phyloP scores from a whole-genome alignment of 2,113 vertebrate genomes.

The Malaclemys terrapin region DNA sequence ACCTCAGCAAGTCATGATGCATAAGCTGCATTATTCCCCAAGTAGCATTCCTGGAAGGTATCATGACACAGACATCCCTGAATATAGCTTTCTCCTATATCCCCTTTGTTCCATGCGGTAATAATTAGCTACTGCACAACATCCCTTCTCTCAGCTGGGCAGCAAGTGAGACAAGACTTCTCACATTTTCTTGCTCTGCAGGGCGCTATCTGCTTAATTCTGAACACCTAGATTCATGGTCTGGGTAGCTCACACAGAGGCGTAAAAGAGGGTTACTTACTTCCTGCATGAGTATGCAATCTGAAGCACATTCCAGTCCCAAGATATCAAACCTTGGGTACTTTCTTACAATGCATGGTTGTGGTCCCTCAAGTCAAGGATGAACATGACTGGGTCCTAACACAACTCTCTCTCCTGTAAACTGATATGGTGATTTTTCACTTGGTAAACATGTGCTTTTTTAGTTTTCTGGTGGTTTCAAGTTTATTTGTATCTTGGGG shows the following conservation, averaged over 20 bases:
- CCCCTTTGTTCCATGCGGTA: background rate
- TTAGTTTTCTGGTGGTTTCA: background rate
- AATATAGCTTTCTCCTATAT: background rate
- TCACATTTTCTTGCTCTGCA: background rate
- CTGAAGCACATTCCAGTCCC: background rate
- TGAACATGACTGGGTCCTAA: background rate
- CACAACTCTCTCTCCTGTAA: background rate
- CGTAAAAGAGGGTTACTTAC: background rate
- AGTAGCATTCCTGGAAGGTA: background rate
- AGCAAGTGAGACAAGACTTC: background rate
- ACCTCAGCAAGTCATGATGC: accelerated
- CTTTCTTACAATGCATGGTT: background rate
- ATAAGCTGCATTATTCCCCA: background rate
- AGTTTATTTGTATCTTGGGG: background rate
- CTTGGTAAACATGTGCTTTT: background rate
- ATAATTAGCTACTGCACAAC: accelerated
- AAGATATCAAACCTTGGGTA: background rate
- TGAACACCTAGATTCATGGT: background rate
- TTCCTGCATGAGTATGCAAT: accelerated
- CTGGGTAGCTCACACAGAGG: background rate
- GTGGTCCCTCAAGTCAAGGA: background rate
- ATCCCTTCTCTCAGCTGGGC: background rate
- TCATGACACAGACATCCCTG: accelerated
- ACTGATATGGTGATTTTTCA: background rate
- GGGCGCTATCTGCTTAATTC: background rate